Conservation (phyloP, 2,113 vertebrate genomes). For the Acanthisitta chloris region DNA sequence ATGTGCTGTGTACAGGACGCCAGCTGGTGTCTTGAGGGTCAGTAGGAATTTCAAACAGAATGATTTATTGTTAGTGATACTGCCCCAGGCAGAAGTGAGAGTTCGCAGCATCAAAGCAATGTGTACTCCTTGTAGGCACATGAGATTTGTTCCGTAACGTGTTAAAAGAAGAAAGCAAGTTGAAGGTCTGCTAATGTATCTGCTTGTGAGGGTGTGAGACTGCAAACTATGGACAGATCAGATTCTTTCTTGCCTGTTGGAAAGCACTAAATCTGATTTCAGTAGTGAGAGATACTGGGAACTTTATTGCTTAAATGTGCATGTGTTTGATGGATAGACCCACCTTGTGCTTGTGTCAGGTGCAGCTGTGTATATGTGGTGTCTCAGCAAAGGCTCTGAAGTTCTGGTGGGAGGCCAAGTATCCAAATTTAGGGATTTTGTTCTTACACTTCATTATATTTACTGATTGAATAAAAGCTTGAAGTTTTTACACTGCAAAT, state of each 20-base stretch:
- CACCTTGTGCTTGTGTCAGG: not conserved
- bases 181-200: not conserved
- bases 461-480: not conserved
- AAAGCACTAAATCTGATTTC: not conserved
- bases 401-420: not conserved
- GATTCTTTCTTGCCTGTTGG: not conserved
- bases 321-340: not conserved
- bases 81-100: not conserved
- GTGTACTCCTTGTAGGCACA: not conserved
- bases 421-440: not conserved
- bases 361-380: not conserved
- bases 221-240: not conserved
- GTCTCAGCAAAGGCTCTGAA: not conserved
- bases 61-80: not conserved
- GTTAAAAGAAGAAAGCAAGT: not conserved
- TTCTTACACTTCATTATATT: not conserved
- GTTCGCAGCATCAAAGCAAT: not conserved
- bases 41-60: not conserved
- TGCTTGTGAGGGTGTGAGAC: not conserved
- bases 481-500: not conserved
- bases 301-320: not conserved
- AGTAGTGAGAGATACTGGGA: not conserved
- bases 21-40: not conserved
- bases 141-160: not conserved
- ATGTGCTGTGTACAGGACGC: not conserved